These are phyloP conservation scores for Salvelinus namaycush DNA, from an alignment of 2,113 vertebrate species.

Conservation along the genomic window DNA sequence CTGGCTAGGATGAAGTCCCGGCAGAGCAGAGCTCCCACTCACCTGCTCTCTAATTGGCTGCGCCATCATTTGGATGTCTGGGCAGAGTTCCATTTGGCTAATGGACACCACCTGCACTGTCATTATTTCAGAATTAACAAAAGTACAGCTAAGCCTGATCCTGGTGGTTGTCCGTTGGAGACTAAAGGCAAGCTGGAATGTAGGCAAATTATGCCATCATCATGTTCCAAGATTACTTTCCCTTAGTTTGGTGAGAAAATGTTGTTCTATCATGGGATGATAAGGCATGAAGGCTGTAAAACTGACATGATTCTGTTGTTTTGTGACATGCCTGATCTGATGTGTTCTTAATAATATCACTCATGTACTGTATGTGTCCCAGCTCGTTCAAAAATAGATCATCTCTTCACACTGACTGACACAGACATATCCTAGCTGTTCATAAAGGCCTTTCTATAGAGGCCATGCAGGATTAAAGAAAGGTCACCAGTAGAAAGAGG, in stretches of 20 bases:
- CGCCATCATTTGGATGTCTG: slow-evolving; percentile 14
- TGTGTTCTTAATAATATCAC: not conserved
- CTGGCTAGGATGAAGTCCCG: not conserved
- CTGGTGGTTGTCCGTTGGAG: not conserved
- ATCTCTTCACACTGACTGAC: not conserved
- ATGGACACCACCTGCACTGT: slow-evolving; percentile 23
- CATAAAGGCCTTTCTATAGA: not conserved
- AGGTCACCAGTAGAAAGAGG: not conserved
- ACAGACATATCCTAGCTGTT: not conserved
- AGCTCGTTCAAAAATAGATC: not conserved
- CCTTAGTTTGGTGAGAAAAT: not conserved
- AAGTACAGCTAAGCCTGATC: not conserved
- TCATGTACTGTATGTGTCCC: not conserved
- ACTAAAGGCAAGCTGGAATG: not conserved
- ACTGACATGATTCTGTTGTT: not conserved
- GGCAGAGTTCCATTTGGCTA: slow-evolving; percentile 6
- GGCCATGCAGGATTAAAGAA: not conserved
- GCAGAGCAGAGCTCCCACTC: not conserved
- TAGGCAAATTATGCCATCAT: not conserved
- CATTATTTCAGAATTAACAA: slow-evolving; percentile 17
- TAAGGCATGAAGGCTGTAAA: not conserved
- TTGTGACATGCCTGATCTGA: not conserved
- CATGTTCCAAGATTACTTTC: not conserved
- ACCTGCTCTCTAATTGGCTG: slow-evolving; percentile 5
- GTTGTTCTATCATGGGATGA: not conserved